Evolutionary conservation across 2,113 vertebrate genomes (phyloP), one percentile per base, ranked within the genome.

Genomic region (Ictalurus punctatus): DNA sequence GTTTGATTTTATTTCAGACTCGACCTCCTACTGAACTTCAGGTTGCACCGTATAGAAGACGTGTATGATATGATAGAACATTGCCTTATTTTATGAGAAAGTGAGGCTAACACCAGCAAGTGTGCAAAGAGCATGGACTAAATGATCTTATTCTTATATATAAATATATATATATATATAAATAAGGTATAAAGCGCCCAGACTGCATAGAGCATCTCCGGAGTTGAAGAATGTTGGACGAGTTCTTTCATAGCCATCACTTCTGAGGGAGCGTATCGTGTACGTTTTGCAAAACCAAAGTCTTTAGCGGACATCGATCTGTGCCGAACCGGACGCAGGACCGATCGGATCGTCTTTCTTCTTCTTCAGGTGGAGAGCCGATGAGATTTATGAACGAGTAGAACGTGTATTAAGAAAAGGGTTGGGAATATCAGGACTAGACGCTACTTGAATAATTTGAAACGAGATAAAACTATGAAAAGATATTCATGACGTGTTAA

Each of bases 91-190:
- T 48, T 25, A 34, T 30, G 82, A 88, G 16, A 74, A 79, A 3
- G 67, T 74, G 54, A 74, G 87, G 88, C 69, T 71, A 25, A 89
- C 83, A 85, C 83, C 88, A 89, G 88, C 83, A 71, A 40, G 83
- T 40, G 73, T 56, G 61, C 6, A 10, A 7, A 40, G 34, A 69
- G n/a, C 4, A 12, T 10, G 34, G 34, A 48, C 79, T 25, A 8
- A 84, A 76, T 3, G 34, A 40, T 4, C 25, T 67, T 76, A 23
- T 44, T 44, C 7, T 40, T 25, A 76, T 37, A 37, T 48, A 48
- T 16, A 14, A 56, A 14, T 56, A 52, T 40, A 40, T 40, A 40
- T 40, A 40, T 40, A 40, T 40, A 12, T 54, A 54, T 16, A 14
- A 56, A 14, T 56, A 52, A 14, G 12, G 13, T 56, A 56, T 56